phyloP scores from a whole-genome alignment of 2,888 invertebrate species.

The Tetrapedia diversipes region DNA sequence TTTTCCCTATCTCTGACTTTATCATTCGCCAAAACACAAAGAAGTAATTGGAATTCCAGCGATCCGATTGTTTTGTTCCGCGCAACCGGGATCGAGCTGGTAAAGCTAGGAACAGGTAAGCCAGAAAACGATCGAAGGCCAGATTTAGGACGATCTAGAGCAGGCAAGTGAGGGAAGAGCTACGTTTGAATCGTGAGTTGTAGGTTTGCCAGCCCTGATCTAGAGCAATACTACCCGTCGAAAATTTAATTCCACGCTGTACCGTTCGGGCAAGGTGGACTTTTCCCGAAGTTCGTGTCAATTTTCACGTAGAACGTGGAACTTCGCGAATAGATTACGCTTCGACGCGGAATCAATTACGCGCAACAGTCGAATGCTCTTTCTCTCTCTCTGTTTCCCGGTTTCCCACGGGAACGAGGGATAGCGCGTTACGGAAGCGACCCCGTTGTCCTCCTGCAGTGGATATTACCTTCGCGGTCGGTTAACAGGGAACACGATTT shows the following conservation, averaged over 20 bases:
- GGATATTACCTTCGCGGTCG: not conserved
- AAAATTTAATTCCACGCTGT: constrained; percentile 30
- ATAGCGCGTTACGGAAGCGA: constrained; percentile 7
- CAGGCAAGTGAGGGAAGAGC: no score
- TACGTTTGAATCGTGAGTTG: no score
- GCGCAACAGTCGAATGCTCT: constrained; percentile 36
- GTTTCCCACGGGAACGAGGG: not conserved
- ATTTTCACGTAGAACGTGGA: constrained; percentile 21
- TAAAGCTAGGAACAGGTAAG: not conserved
- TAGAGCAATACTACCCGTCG: constrained; percentile 22
- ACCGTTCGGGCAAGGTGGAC: constrained; percentile 33
- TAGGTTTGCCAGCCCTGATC: no score
- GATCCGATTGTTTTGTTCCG: not conserved
- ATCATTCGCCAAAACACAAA: no score
- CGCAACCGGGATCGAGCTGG: not conserved
- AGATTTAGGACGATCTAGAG: constrained; percentile 8
- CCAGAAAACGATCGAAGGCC: not conserved
- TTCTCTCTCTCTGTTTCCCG: not conserved
- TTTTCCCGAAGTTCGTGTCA: not conserved
- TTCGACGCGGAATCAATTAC: constrained; percentile 49
- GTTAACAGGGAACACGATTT: constrained; percentile 9
- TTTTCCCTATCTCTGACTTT: no score
- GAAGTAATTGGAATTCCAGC: constrained; percentile 6
- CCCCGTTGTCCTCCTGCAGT: not conserved
- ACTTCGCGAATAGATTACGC: constrained; percentile 21